Conservation (phyloP, 2,797 vertebrate species). For the Chiloscyllium punctatum region DNA sequence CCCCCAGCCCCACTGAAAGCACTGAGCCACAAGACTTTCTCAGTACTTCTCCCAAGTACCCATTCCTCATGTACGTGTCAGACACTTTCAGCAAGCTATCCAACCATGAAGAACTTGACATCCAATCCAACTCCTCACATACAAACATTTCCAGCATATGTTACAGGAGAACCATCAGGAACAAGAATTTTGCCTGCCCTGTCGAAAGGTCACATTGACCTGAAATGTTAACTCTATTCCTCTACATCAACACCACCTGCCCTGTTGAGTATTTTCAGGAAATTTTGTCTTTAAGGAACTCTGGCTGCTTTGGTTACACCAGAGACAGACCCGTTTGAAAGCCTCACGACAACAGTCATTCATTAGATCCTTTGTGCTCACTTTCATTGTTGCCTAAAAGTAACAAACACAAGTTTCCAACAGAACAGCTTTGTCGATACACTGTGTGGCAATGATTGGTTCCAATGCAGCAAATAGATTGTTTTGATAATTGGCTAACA, state of each 20-base stretch:
- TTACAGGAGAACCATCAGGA: neutral
- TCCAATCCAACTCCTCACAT: neutral
- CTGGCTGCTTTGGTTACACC: neutral
- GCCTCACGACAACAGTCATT: neutral
- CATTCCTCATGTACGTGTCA: neutral
- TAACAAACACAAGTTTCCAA: too few species aligned
- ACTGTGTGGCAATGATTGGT: neutral
- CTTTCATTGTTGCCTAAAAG: neutral
- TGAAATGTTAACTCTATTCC: neutral
- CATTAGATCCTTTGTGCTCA: neutral
- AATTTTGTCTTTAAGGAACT: neutral
- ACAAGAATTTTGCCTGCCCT: too few species aligned
- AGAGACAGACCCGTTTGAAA: neutral
- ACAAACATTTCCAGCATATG: neutral
- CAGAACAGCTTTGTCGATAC: neutral
- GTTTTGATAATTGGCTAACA: too few species aligned
- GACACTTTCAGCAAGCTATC: neutral
- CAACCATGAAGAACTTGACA: neutral
- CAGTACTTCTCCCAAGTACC: neutral
- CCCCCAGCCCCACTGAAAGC: neutral
- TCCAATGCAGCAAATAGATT: neutral
- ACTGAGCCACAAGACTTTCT: neutral
- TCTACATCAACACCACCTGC: neutral
- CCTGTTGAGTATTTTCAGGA: neutral
- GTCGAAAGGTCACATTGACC: neutral